Base-by-base conservation (phyloP, 2,113 vertebrate genomes). In the Paratilapia polleni region DNA sequence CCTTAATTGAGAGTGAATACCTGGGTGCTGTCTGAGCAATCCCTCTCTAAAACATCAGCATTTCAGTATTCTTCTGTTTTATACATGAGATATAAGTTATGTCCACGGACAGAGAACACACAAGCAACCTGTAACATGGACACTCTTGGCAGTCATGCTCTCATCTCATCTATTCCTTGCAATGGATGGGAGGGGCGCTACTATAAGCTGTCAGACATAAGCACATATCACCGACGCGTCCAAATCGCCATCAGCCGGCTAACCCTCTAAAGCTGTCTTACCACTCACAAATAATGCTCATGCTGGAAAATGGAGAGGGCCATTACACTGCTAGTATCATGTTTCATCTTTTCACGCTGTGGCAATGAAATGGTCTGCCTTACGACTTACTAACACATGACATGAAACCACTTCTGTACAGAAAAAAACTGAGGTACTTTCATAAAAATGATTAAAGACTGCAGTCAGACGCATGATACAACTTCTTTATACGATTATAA, bases 261-360 rank as follows among this genome's bases (percentile, higher is more conserved):
- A 89, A 86, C 81, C 86, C 91, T 87, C 88, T 95, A 91, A 93
- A 95, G 83, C 92, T 94, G 90, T 93, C 92, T 92, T 54, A 64
- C 68, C 82, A 78, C 93, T 92, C 91, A 88, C 86, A 94, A 93
- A 92, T 95, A 93, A 92, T 91, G 88, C 87, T 84, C 60, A 38
- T 74, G 84, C 89, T 77, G 91, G 84, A 81, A 93, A 95, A 92
- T 83, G 87, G 88, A 91, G 81, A 81, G 92, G 85, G 70, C 90
- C 26, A 89, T 90, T 92, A 91, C 62, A 73, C 89, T 43, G 52
- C 87, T 49, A 59, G 87, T 86, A 87, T 91, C 78, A 86, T 92
- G 82, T 92, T 92, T 93, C 89, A 93, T 93, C 90, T 93, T 88
- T 91, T 92, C 88, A 92, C 38, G 4, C 64, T 19, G 59, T 20